Conservation (phyloP, 2,888 invertebrate genomes). For the Agriopis aurantiaria region DNA sequence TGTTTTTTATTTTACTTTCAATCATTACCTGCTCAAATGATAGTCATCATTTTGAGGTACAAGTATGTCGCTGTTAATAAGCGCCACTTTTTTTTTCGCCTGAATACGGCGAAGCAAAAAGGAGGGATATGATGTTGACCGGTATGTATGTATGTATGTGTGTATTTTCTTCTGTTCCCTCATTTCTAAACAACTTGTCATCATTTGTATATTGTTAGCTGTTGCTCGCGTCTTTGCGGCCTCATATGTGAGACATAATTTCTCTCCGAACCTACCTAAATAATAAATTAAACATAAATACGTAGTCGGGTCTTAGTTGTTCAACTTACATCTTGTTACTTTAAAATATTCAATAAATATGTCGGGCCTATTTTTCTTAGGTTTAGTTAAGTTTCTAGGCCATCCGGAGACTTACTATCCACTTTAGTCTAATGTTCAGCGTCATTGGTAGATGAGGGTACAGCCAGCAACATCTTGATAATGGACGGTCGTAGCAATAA, state of each 20-base stretch:
- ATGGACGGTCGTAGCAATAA: neutral
- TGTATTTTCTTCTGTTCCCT: no score
- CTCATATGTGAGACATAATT: no score
- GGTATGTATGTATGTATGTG: no score
- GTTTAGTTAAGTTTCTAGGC: neutral
- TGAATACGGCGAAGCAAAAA: no score
- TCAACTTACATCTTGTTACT: neutral
- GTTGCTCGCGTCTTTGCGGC: no score
- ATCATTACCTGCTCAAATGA: constrained; percentile 10
- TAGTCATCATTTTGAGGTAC: neutral
- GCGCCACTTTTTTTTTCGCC: neutral
- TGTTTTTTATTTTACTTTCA: constrained; percentile 19
- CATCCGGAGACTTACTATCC: neutral
- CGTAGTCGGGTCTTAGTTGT: no score
- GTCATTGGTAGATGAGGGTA: neutral
- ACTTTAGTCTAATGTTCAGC: neutral
- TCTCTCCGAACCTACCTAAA: no score
- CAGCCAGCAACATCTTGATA: neutral
- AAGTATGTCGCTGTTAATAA: neutral
- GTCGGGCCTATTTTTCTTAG: neutral
- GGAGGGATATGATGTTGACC: no score
- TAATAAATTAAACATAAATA: no score
- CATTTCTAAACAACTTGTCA: no score
- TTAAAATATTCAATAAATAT: no score
- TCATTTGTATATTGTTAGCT: no score